Conservation (phyloP, 1,140 invertebrate species). For the Drosophila sturtevanti region DNA sequence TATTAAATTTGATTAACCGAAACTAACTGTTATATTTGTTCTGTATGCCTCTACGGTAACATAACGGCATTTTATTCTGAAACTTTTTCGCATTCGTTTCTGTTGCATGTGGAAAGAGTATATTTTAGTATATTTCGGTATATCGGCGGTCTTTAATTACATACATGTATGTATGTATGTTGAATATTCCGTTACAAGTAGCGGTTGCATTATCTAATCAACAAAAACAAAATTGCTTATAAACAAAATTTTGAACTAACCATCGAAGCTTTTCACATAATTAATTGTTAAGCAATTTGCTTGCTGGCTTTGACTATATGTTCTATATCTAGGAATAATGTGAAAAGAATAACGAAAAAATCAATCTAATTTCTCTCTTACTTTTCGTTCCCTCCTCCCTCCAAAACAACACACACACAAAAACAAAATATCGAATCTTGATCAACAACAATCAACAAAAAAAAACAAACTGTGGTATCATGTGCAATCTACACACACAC, state of each 20-base stretch:
- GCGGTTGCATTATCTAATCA: neutral
- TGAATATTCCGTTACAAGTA: neutral
- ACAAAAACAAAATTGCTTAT: constrained; percentile 13
- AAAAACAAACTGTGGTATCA: constrained; percentile 57
- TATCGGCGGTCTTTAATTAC: too few relatives aligned
- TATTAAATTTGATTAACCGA: too few relatives aligned
- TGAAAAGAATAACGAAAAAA: constrained; percentile 48
- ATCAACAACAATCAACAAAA: constrained; percentile 40
- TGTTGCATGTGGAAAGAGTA: too few relatives aligned
- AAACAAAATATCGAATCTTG: constrained; percentile 31
- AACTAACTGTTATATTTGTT: too few relatives aligned
- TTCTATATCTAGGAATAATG: constrained; percentile 52
- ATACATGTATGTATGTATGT: too few relatives aligned
- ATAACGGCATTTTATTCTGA: too few relatives aligned
- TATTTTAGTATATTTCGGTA: neutral
- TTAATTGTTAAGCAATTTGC: constrained; percentile 47
- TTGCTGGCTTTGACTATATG: constrained; percentile 38
- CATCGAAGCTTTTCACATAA: constrained; percentile 31
- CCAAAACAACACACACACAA: constrained; percentile 31
- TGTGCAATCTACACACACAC: constrained; percentile 61
- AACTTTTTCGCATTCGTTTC: too few relatives aligned
- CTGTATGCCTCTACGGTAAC: too few relatives aligned
- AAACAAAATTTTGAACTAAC: too few relatives aligned
- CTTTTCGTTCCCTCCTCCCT: constrained; percentile 61
- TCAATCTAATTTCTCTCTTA: constrained; percentile 82